Base-by-base conservation (phyloP, 2,113 vertebrate genomes). In the Eulemur rufifrons region DNA sequence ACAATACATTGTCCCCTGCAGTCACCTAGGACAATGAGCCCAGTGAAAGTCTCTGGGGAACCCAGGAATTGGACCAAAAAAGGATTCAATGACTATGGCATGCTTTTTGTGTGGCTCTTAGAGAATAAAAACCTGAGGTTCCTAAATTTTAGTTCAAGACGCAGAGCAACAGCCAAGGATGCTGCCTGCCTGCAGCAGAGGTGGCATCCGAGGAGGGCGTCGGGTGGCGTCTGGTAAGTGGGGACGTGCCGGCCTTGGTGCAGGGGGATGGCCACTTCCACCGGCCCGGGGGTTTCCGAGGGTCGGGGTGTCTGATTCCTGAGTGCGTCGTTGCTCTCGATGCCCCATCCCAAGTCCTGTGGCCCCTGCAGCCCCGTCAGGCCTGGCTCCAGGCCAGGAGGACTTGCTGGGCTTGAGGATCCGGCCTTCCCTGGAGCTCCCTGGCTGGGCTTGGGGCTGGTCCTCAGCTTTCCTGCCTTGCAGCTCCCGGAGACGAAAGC, bases 291-390 rank as follows among this genome's bases (percentile, higher is more conserved):
- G 45, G 6, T 8, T 76, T 42, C 37, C 0, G 32, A 23, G 32
- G 66, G 56, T 23, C 29, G 15, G 3, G 45, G 64, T 3, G 6
- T 21, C 6, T 15, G 18, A 13, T 18, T 8, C 37, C 61, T 2
- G 7, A 23, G 32, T 8, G n/a, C 50, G 8, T 47, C 2, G 10
- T 1, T 10, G 68, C 14, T 12, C 4, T 4, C 0, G 17, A 12
- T n/a, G 56, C 45, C 59, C 13, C 37, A 6, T 4, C n/a, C 32
- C n/a, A 8, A 5, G 56, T 7, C 13, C 45, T 27, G 8, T 14
- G 84, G 13, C 6, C 25, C 2, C 15, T 20, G 15, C 37, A 18
- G n/a, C 83, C 27, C 17, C 0, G 0, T 32, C n/a, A 20, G 66
- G 42, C 39, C 47, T 32, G 45, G n/a, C 2, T 37, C 59, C 9